Conservation (phyloP, 2,888 invertebrate species). For the Aphodius granarius region DNA sequence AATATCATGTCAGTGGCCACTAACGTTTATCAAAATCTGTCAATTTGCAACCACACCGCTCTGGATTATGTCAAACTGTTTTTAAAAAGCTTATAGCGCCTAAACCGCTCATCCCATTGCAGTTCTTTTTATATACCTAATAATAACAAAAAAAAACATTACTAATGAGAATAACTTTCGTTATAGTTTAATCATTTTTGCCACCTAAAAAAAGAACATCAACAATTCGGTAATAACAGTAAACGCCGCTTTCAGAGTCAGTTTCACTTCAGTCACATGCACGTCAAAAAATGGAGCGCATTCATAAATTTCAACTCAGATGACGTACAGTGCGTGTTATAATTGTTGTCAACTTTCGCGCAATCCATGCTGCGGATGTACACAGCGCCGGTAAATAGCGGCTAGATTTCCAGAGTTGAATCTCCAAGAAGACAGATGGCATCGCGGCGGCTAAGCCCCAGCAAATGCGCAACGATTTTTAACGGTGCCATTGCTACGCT, state of each 20-base stretch:
- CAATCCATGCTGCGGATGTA: background rate
- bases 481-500: slow-evolving; percentile 23
- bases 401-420: background rate
- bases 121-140: no score
- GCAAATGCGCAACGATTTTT: slow-evolving; percentile 16
- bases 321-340: background rate
- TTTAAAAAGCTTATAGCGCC: no score
- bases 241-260: background rate
- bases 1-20: no score
- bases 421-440: background rate
- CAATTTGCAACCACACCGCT: no score
- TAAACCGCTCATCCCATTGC: no score
- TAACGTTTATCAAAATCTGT: no score
- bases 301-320: background rate
- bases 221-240: background rate
- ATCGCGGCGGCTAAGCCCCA: background rate
- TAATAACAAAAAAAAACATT: no score
- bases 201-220: no score
- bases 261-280: background rate
- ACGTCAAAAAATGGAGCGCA: background rate
- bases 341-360: background rate
- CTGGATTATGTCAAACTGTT: no score
- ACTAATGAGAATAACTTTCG: no score
- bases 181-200: no score
- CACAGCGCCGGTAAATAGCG: background rate